phyloP scores from a whole-genome alignment of 2,888 invertebrate genomes.

The Asteroscopus sphinx region DNA sequence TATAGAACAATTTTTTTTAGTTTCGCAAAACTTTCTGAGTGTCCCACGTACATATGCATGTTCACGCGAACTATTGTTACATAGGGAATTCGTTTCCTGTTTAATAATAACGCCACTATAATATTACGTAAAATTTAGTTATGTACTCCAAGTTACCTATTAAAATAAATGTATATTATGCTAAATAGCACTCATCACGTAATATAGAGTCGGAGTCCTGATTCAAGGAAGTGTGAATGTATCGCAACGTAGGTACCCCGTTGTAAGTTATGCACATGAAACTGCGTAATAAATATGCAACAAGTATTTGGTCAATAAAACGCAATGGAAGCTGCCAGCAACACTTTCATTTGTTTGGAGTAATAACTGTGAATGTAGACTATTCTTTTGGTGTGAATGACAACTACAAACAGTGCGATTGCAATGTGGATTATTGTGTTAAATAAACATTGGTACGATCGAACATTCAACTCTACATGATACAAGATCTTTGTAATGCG shows the following conservation, averaged over 20 bases:
- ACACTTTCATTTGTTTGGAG: slow-evolving; percentile 40
- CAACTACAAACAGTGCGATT: slow-evolving; percentile 30
- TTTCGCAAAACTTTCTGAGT: too few species aligned
- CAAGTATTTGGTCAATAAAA: slow-evolving; percentile 42
- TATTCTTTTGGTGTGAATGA: slow-evolving; percentile 27
- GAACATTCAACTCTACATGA: too few species aligned
- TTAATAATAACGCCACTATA: slow-evolving; percentile 31
- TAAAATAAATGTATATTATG: slow-evolving; percentile 6
- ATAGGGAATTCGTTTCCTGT: slow-evolving; percentile 42
- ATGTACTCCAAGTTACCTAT: neutral
- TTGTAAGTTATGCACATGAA: slow-evolving; percentile 20
- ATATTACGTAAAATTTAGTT: slow-evolving; percentile 21
- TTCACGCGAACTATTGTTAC: slow-evolving; percentile 51
- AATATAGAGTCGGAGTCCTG: slow-evolving; percentile 4
- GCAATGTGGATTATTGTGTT: slow-evolving; percentile 26
- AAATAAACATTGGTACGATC: slow-evolving; percentile 3
- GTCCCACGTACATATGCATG: slow-evolving; percentile 57
- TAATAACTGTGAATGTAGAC: slow-evolving; percentile 22
- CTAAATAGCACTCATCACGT: neutral
- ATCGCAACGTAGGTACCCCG: slow-evolving; percentile 10
- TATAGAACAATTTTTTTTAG: too few species aligned
- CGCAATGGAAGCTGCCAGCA: slow-evolving; percentile 32
- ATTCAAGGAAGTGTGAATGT: slow-evolving; percentile 17
- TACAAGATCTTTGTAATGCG: neutral
- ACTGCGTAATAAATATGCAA: slow-evolving; percentile 38